Percentiles rank a stretch among this genome's conserved stretches.
Evolutionary conservation across 1,140 invertebrate genomes (phyloP).

Genomic region (Trachymyrmex cornetzi): DNA sequence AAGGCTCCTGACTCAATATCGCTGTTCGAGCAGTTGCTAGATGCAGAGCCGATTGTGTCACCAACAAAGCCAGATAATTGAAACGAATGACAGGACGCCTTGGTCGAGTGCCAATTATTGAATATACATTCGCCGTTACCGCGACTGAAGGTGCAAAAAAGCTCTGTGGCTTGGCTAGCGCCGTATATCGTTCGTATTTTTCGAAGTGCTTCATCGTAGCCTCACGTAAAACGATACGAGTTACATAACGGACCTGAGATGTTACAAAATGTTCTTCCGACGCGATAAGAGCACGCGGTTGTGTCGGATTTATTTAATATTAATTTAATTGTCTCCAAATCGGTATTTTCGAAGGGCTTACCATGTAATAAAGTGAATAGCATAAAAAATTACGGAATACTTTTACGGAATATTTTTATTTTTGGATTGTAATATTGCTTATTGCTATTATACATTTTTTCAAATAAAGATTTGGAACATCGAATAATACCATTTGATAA

Average conservation of each 20-base stretch:
- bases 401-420: background rate
- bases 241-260: conserved; percentile 37
- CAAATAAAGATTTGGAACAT: background rate
- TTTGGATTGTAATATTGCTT: background rate
- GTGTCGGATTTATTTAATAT: background rate
- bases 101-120: conserved; percentile 66
- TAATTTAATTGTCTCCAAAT: background rate
- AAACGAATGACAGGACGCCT: conserved; percentile 52
- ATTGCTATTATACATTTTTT: background rate
- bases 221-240: conserved; percentile 31
- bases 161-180: background rate
- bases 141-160: conserved; percentile 35
- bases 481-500: background rate
- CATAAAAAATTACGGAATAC: background rate
- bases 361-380: background rate
- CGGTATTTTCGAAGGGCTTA: background rate
- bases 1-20: conserved; percentile 7
- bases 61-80: conserved; percentile 50
- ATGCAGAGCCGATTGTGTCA: conserved; percentile 18
- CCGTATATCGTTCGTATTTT: conserved; percentile 13
- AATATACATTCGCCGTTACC: conserved; percentile 33
- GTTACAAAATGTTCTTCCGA: conserved; percentile 28
- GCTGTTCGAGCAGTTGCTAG: conserved; percentile 6
- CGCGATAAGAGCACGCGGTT: background rate
- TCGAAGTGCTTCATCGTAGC: conserved; percentile 2